A percentile compares a stretch with the other conserved stretches of the same genome.
These are phyloP conservation scores for Drosophila mettleri DNA, from an alignment of 2,888 invertebrate species.

Conservation along the genomic window DNA sequence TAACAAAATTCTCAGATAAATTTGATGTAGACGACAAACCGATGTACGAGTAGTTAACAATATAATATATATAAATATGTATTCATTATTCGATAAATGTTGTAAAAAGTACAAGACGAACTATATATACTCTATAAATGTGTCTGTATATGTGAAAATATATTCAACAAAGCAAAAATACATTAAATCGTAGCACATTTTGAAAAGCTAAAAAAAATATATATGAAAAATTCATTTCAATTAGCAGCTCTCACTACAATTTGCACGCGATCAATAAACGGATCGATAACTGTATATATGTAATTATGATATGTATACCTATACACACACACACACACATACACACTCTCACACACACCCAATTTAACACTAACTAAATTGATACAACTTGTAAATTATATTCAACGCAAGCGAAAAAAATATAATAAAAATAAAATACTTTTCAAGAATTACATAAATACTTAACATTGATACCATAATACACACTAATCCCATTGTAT, in stretches of 20 bases:
- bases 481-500: constrained; percentile 66
- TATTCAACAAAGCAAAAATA: background rate
- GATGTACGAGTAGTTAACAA: constrained; percentile 53
- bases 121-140: constrained; percentile 28
- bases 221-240: constrained; percentile 16
- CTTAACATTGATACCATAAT: constrained; percentile 51
- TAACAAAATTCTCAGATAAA: constrained; percentile 7
- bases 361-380: constrained; percentile 14
- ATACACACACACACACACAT: constrained; percentile 13
- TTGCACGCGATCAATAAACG: constrained; percentile 30
- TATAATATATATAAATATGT: constrained; percentile 36
- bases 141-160: constrained; percentile 30
- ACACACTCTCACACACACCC: background rate
- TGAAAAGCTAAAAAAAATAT: constrained; percentile 15
- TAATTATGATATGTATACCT: constrained; percentile 55
- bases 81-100: constrained; percentile 66
- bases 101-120: constrained; percentile 56
- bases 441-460: constrained; percentile 50
- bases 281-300: constrained; percentile 63
- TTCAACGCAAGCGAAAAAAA: constrained; percentile 35
- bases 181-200: constrained; percentile 38
- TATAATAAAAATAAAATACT: too few relatives aligned
- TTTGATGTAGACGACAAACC: constrained; percentile 41
- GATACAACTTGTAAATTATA: constrained; percentile 46
- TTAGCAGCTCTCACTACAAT: constrained; percentile 36